Conservation (phyloP, 2,888 invertebrate genomes). For the Digitonthophagus gazella region DNA sequence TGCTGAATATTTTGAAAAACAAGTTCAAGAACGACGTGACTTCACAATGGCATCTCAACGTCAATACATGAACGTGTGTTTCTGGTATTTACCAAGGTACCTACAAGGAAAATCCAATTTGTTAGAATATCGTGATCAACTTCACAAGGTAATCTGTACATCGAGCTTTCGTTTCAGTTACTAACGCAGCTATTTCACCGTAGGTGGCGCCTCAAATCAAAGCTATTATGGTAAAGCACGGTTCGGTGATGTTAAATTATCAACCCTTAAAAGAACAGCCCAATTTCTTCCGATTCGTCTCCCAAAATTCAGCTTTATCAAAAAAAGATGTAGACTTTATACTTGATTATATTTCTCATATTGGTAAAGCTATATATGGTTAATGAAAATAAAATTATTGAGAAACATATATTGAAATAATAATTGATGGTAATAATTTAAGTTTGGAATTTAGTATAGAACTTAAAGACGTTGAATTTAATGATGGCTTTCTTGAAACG, state of each 20-base stretch:
- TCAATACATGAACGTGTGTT: conserved; percentile 68
- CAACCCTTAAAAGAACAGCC: conserved; percentile 62
- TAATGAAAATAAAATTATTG: no score
- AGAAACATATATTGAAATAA: no score
- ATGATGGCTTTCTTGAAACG: background rate
- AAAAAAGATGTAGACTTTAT: conserved; percentile 60
- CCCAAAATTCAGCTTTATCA: conserved; percentile 61
- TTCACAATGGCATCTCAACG: conserved; percentile 55
- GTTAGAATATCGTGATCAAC: conserved; percentile 44
- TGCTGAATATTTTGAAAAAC: conserved; percentile 51
- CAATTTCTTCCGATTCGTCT: conserved; percentile 67
- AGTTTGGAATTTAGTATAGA: background rate
- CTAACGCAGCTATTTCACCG: conserved; percentile 22
- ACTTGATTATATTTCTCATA: conserved; percentile 60
- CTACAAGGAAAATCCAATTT: conserved; percentile 45
- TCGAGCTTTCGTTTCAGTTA: background rate
- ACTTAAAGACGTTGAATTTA: background rate
- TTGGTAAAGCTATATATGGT: conserved; percentile 48
- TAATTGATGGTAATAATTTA: no score
- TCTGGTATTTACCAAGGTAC: conserved; percentile 66
- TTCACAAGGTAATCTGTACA: conserved; percentile 47
- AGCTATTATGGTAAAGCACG: conserved; percentile 63
- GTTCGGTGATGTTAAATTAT: conserved; percentile 65
- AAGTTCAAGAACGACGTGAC: conserved; percentile 46
- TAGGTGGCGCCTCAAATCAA: conserved; percentile 67